phyloP scores from a whole-genome alignment of 2,113 vertebrate species.

The Lophochroa leadbeateri region DNA sequence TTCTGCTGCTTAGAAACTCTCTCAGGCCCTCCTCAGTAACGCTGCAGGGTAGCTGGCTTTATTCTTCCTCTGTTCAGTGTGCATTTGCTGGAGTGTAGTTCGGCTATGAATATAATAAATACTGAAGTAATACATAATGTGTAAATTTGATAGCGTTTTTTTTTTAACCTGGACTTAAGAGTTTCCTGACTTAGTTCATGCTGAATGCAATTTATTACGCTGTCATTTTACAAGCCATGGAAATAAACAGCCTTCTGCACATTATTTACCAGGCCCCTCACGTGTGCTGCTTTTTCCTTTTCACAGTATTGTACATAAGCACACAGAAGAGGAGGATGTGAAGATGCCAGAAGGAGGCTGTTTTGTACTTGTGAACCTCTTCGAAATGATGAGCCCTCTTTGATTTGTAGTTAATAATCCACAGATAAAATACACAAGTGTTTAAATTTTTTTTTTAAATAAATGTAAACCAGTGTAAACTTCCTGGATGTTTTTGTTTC shows the following conservation, averaged over 20 bases:
- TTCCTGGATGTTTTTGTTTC: constrained; percentile 16
- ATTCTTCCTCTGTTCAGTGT: background rate
- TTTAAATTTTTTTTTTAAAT: constrained; percentile 30
- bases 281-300: constrained; percentile 28
- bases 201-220: background rate
- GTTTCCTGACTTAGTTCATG: background rate
- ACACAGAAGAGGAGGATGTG: constrained; percentile 99
- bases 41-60: background rate
- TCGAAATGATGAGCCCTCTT: constrained; percentile 1
- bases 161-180: background rate
- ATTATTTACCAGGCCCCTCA: background rate
- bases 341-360: constrained; percentile 30
- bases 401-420: constrained; percentile 39
- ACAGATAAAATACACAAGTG: constrained; percentile 1
- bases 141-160: background rate
- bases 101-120: background rate
- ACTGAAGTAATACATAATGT: background rate
- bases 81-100: background rate
- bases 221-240: background rate
- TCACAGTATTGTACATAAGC: constrained; percentile 96
- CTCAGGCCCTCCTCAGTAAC: background rate
- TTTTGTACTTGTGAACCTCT: constrained; percentile 52
- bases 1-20: background rate
- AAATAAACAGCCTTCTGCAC: background rate
- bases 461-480: constrained; percentile 14